phyloP scores from a whole-genome alignment of 2,888 invertebrate genomes.

The Entomobrya proxima region DNA sequence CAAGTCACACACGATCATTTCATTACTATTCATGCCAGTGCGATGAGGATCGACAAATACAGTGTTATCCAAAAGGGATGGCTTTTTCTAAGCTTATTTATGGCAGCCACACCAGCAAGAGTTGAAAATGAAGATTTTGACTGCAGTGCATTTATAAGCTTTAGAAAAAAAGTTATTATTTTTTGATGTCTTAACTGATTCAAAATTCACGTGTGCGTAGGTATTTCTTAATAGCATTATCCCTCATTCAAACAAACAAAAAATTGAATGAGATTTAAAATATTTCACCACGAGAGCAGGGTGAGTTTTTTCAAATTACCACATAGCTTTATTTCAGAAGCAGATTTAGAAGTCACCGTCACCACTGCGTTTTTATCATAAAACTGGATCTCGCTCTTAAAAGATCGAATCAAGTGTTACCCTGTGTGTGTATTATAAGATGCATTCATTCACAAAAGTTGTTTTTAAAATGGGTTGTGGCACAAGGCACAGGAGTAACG shows the following conservation, averaged over 20 bases:
- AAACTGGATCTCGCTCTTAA: neutral
- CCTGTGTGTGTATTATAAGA: too few relatives aligned
- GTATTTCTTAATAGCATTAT: conserved; percentile 5
- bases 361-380: neutral
- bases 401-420: too few relatives aligned
- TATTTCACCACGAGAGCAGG: neutral
- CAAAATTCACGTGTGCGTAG: neutral
- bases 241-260: conserved; percentile 17
- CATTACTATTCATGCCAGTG: neutral
- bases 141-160: neutral
- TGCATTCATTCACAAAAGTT: neutral
- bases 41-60: neutral
- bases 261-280: conserved; percentile 15
- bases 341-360: neutral
- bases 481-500: neutral
- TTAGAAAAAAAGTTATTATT: neutral
- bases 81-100: neutral
- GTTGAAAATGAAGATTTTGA: conserved; percentile 11
- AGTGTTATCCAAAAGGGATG: neutral
- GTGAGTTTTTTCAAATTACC: neutral
- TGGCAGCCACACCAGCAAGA: conserved; percentile 2
- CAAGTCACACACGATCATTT: conserved; percentile 41
- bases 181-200: conserved; percentile 40
- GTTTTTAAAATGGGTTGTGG: neutral
- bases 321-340: too few relatives aligned